These are phyloP conservation scores for Botia almorhae DNA, from an alignment of 2,797 vertebrate species.

Conservation along the genomic window DNA sequence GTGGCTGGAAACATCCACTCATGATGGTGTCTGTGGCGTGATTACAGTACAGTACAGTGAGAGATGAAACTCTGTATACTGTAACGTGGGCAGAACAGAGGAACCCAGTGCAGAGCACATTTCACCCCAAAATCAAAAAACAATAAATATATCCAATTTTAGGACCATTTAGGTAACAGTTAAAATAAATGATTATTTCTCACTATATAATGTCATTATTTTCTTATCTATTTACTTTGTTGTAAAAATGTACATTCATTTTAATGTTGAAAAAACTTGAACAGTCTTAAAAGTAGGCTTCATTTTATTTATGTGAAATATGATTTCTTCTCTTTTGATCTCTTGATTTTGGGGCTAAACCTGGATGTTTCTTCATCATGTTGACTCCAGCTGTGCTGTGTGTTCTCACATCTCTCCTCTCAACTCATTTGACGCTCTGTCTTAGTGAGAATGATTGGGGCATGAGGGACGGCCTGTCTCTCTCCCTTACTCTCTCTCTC, in stretches of 20 bases:
- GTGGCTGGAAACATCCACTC: conserved; percentile 96
- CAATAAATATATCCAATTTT: neutral
- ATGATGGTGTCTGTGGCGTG: conserved; percentile 95
- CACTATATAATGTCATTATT: no score
- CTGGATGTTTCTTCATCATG: neutral
- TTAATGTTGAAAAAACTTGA: no score
- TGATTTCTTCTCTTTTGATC: neutral
- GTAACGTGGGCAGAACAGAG: conserved; percentile 26
- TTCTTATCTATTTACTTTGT: no score
- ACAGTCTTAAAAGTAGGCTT: neutral
- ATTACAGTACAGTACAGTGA: conserved; percentile 95
- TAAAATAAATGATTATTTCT: neutral
- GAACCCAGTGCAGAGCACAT: conserved; percentile 69
- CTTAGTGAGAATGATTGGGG: conserved; percentile 17
- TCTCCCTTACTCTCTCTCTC: conserved; percentile 18
- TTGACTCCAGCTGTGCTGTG: neutral
- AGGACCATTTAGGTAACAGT: neutral
- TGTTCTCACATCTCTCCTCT: neutral
- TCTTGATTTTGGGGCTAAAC: neutral
- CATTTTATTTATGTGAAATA: neutral
- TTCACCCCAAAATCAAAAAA: neutral
- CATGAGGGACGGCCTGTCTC: neutral
- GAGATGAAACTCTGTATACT: neutral
- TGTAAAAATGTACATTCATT: no score
- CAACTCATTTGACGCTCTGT: conserved; percentile 1